Evolutionary conservation across 2,888 invertebrate species (phyloP), one percentile per base, ranked within the genome.

Genomic region (Cistogaster globosa): DNA sequence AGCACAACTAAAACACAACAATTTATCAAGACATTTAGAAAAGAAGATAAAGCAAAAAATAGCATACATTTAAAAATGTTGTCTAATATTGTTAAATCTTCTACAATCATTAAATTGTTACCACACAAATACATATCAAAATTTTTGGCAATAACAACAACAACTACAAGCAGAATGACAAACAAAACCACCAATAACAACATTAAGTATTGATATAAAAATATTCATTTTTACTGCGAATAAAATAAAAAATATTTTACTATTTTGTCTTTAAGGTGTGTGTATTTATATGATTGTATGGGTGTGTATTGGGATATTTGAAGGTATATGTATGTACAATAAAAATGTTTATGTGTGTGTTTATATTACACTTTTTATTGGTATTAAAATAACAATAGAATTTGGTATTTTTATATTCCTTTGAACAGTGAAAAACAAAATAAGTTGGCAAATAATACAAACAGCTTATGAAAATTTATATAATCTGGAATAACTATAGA

Each of bases 21-120:
- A 71, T 80, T 84, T 84, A 75, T 75, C 60, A 84, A 71, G 60
- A 71, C 69, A 84, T 84, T 75, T 58, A 26, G 14, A 69, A 36
- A 32, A 9, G n/a, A 45, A 63, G 14, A 55, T 32, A 18, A 55
- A 57, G 16, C 45, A 1, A 38, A 68, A 26, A 42, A 7, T n/a
- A 4, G 2, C 9, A 68, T 14, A 58, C 51, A 26, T 60, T 51
- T 42, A 51, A 48, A 77, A 76, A 76, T 76, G 32, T 48, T 58
- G 65, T 57, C 45, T 48, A 51, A 26, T 58, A 67, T 36, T 22
- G 9, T 55, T 42, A 57, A 57, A 38, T 16, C 53, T 53, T 18
- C 16, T 42, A 57, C 69, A 36, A 69, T 6, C 42, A 45, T 71
- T 26, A 22, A 74, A 62, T 38, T 11, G 2, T 53, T 18, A 26